Conservation (phyloP, 2,888 invertebrate genomes). For the Tromatobia lineatoria region DNA sequence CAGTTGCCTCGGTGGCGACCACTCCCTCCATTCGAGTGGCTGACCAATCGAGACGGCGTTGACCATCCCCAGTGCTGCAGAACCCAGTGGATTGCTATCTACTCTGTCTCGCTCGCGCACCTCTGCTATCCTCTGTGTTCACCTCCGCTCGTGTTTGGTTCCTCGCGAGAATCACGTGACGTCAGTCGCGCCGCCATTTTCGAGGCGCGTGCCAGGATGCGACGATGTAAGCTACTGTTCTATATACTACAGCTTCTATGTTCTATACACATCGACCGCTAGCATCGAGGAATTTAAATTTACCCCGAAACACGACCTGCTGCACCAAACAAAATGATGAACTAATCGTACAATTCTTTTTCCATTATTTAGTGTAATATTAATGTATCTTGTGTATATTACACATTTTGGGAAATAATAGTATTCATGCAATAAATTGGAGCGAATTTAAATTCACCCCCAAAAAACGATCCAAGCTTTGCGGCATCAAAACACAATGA, state of each 20-base stretch:
- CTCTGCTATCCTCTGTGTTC: slow-evolving; percentile 70
- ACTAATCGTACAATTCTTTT: neutral
- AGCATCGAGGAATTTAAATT: slow-evolving; percentile 36
- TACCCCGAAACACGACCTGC: neutral
- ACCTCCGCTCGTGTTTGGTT: slow-evolving; percentile 70
- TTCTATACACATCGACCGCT: neutral
- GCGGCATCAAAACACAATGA: too few species aligned
- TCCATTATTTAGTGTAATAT: too few species aligned
- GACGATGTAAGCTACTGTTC: slow-evolving; percentile 37
- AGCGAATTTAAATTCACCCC: too few species aligned
- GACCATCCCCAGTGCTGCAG: slow-evolving; percentile 78
- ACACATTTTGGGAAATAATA: too few species aligned
- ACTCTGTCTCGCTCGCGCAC: slow-evolving; percentile 72
- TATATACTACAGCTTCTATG: neutral
- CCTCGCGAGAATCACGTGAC: slow-evolving; percentile 79
- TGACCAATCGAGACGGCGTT: slow-evolving; percentile 82
- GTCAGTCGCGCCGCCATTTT: slow-evolving; percentile 83
- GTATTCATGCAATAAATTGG: neutral
- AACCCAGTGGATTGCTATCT: slow-evolving; percentile 74
- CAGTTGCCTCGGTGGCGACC: slow-evolving; percentile 78
- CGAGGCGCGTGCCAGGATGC: slow-evolving; percentile 82
- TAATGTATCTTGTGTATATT: too few species aligned
- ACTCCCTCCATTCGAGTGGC: slow-evolving; percentile 82
- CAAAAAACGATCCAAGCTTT: too few species aligned
- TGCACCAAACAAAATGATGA: slow-evolving; percentile 11